These are phyloP conservation scores for Odontophorus gujanensis DNA, from an alignment of 2,113 vertebrate genomes.

Conservation along the genomic window DNA sequence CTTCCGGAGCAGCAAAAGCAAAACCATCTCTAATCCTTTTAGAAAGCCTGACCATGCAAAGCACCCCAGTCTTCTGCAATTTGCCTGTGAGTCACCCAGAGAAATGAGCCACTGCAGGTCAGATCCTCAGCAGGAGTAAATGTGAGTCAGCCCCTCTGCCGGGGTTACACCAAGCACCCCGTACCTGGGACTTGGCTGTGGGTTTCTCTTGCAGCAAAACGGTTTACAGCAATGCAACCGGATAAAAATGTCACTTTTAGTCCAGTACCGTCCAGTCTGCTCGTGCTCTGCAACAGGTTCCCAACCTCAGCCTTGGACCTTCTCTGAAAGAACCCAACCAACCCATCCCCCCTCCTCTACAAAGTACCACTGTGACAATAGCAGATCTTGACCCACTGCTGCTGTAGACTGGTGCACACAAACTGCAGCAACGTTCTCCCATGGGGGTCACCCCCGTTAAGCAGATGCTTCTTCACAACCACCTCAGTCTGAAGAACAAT, in stretches of 20 bases:
- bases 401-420: neutral
- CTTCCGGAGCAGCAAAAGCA: neutral
- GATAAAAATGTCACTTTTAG: neutral
- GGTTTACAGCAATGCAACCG: neutral
- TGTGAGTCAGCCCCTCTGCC: neutral
- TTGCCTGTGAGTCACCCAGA: neutral
- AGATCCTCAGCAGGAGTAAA: neutral
- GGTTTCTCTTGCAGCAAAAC: neutral
- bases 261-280: neutral
- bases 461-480: neutral
- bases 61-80: neutral
- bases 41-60: conserved; percentile 15
- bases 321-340: neutral
- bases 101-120: neutral
- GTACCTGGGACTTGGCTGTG: neutral
- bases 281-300: neutral
- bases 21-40: neutral
- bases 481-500: neutral
- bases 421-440: neutral
- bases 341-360: neutral
- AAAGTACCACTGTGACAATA: neutral
- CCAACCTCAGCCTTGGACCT: neutral
- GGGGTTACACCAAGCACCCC: neutral
- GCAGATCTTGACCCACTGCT: neutral
- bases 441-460: neutral